These are phyloP conservation scores for Microtus richardsoni DNA, from an alignment of 2,113 vertebrate genomes.

Conservation along the genomic window DNA sequence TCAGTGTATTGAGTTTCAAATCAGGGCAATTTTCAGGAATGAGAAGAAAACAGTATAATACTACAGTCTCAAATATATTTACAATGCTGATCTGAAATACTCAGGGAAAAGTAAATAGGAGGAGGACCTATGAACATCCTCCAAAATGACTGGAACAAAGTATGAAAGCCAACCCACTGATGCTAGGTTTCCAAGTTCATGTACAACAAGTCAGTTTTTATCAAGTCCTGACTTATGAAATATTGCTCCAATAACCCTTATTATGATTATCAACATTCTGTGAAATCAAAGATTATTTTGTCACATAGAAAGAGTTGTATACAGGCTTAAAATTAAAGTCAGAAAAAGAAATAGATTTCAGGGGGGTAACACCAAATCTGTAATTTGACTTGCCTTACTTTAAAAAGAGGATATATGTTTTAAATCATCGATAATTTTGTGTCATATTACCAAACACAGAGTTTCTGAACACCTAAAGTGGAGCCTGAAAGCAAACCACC, in stretches of 20 bases:
- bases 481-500: slow-evolving; percentile 30
- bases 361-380: not conserved
- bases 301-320: slow-evolving; percentile 17
- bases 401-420: slow-evolving; percentile 6
- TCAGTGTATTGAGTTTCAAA: not conserved
- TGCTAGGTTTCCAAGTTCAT: slow-evolving; percentile 37
- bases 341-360: not conserved
- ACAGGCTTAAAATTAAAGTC: slow-evolving; percentile 29
- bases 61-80: not conserved
- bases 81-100: not conserved
- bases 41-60: not conserved
- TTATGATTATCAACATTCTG: slow-evolving; percentile 47
- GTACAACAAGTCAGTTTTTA: slow-evolving; percentile 19
- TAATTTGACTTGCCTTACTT: slow-evolving; percentile 61
- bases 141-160: not conserved
- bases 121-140: not conserved
- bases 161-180: not conserved
- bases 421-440: slow-evolving; percentile 44
- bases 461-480: not conserved
- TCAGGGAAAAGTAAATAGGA: not conserved
- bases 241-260: slow-evolving; percentile 30
- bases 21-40: not conserved
- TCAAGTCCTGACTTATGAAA: not conserved
- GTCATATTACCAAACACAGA: slow-evolving; percentile 28
- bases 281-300: slow-evolving; percentile 53